phyloP scores from a whole-genome alignment of 92 coral and sea anemone species.

The Galaxea fascicularis region DNA sequence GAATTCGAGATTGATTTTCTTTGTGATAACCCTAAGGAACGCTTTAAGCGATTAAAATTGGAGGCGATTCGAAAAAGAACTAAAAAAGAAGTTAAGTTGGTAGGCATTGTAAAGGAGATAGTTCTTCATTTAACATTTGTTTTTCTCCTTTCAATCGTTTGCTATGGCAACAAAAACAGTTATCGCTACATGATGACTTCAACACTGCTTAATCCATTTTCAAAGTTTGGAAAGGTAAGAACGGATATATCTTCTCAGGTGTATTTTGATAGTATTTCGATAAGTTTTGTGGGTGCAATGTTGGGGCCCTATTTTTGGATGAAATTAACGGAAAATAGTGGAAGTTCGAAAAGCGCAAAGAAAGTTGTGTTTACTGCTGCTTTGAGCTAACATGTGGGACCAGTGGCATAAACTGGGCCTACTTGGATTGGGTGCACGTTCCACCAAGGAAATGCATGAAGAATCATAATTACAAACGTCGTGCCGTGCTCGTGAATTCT shows the following conservation, averaged over 20 bases:
- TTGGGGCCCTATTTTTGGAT: too few relatives aligned
- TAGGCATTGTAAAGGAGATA: not conserved
- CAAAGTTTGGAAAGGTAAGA: conserved; percentile 39
- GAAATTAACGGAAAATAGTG: too few relatives aligned
- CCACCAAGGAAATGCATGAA: too few relatives aligned
- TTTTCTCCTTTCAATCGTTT: conserved; percentile 37
- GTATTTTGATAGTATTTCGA: too few relatives aligned
- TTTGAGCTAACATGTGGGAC: too few relatives aligned
- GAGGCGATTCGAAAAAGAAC: conserved; percentile 30
- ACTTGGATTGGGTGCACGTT: too few relatives aligned
- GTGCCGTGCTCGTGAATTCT: too few relatives aligned
- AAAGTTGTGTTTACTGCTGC: too few relatives aligned
- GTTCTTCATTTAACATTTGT: conserved; percentile 8
- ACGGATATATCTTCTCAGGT: not conserved
- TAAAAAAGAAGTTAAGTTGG: conserved; percentile 20
- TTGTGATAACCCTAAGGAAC: conserved; percentile 38
- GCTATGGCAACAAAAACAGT: conserved; percentile 43
- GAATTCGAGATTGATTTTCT: conserved; percentile 23
- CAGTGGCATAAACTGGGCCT: too few relatives aligned
- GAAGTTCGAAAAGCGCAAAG: too few relatives aligned
- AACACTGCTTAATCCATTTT: conserved; percentile 33
- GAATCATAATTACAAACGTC: too few relatives aligned
- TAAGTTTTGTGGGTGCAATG: not conserved
- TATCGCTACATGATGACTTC: conserved; percentile 40
- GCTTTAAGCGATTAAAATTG: conserved; percentile 6